Base-by-base conservation (phyloP, 2,888 invertebrate species). In the Ditula angustiorana region DNA sequence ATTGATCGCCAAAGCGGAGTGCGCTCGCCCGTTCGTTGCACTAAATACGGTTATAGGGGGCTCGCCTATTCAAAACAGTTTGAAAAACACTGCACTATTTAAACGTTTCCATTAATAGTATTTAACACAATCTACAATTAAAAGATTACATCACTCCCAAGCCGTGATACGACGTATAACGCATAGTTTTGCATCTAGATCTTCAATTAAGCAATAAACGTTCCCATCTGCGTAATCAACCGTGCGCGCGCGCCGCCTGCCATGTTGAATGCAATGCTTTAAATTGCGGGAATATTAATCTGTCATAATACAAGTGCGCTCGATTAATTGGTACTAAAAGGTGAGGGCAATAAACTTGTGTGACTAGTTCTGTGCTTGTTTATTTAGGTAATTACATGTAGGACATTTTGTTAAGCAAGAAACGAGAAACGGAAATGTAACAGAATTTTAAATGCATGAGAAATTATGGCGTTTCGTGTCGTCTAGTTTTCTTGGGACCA, bases 191-290 rank as follows among this genome's bases (percentile, higher is more conserved):
- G 21, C 19, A 44, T 44, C 44, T 44, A 21, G 21, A 44, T 44
- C 24, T 7, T 19, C 56, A 56, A 62, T 62, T 56, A 56, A 62
- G 37, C 56, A 49, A 41, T 62, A 56, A 61, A 28, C 23, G 35
- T 11, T 19, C 50, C 60, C 41, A 68, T 71, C 68, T 62, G 74
- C 71, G 76, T 74, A 71, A 72, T 71, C 69, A 77, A 72, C 76
- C n/a, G 71, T 69, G 65, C 64, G 69, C 73, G 71, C 67, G 77
- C 70, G 69, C 58, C 60, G 61, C 68, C 71, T n/a, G 72, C 74
- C 78, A 77, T 79, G 64, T 73, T 71, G 65, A 67, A 72, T 46
- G 23, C n/a, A 26, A 49, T n/a, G n/a, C n/a, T 28, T 49, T 44
- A 44, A 44, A 44, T 21, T 23, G 30, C 52, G 58, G 33, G 23